These are phyloP conservation scores for Laticauda laticaudata DNA, from an alignment of 2,113 vertebrate genomes.

Conservation along the genomic window DNA sequence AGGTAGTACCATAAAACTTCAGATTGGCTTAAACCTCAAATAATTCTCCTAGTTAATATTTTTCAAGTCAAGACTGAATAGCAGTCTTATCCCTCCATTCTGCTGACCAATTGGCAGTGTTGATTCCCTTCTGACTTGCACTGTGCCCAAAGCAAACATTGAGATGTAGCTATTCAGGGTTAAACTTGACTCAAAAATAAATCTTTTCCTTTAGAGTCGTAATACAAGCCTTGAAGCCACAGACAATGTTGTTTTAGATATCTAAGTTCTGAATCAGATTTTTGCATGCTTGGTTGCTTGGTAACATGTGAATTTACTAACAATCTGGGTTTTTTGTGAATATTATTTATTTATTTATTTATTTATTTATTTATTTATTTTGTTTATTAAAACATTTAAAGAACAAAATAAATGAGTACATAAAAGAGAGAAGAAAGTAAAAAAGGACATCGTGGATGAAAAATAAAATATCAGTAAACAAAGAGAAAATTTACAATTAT, in stretches of 20 bases:
- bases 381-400: neutral
- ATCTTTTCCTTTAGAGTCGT: neutral
- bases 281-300: neutral
- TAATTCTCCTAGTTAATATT: neutral
- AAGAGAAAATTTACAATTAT: neutral
- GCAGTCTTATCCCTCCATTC: neutral
- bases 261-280: neutral
- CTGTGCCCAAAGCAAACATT: neutral
- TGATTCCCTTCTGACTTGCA: neutral
- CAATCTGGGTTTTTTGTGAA: neutral
- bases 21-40: neutral
- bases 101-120: neutral
- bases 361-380: neutral
- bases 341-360: neutral
- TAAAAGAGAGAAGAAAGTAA: neutral
- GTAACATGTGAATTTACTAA: neutral
- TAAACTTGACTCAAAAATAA: neutral
- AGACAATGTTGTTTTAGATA: neutral
- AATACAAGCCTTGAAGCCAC: neutral
- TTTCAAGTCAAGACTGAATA: neutral
- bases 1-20: neutral
- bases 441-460: neutral
- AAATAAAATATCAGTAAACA: neutral
- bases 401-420: neutral
- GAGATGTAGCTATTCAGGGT: neutral